Evolutionary conservation across 1,140 invertebrate genomes (phyloP).

Genomic region (Aphidius gifuensis): DNA sequence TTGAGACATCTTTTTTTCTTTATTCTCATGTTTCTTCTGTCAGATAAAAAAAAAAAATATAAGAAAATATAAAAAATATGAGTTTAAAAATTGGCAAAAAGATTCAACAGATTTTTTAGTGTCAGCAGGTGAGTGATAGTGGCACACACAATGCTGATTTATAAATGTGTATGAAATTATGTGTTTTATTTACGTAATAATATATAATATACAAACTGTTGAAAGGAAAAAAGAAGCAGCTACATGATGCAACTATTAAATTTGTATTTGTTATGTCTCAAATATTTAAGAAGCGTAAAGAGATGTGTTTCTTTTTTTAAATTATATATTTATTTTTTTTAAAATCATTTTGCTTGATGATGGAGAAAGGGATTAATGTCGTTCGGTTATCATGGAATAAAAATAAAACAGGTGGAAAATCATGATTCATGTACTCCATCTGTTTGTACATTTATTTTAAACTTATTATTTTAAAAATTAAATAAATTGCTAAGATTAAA

Average conservation of each 20-base stretch:
- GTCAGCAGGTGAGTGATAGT: background rate
- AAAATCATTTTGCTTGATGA: too few relatives aligned
- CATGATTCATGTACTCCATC: too few relatives aligned
- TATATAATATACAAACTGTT: background rate
- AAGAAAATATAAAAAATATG: background rate
- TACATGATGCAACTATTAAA: background rate
- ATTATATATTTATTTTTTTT: too few relatives aligned
- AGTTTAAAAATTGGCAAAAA: background rate
- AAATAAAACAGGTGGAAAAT: too few relatives aligned
- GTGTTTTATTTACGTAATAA: slow-evolving; percentile 16
- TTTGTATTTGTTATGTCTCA: too few relatives aligned
- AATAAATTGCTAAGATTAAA: too few relatives aligned
- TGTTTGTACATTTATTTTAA: too few relatives aligned
- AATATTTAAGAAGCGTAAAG: background rate
- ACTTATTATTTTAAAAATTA: too few relatives aligned
- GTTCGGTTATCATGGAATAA: too few relatives aligned
- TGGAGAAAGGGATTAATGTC: too few relatives aligned
- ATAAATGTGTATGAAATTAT: background rate
- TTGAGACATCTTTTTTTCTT: background rate
- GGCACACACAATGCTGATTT: background rate
- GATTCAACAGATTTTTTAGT: background rate
- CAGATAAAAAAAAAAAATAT: background rate
- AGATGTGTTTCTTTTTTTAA: too few relatives aligned
- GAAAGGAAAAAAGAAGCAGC: background rate
- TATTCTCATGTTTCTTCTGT: background rate